Percentiles rank a stretch among this genome's conserved stretches.
Conservation (phyloP, 2,888 invertebrate genomes). For the Drosophila siamana region DNA sequence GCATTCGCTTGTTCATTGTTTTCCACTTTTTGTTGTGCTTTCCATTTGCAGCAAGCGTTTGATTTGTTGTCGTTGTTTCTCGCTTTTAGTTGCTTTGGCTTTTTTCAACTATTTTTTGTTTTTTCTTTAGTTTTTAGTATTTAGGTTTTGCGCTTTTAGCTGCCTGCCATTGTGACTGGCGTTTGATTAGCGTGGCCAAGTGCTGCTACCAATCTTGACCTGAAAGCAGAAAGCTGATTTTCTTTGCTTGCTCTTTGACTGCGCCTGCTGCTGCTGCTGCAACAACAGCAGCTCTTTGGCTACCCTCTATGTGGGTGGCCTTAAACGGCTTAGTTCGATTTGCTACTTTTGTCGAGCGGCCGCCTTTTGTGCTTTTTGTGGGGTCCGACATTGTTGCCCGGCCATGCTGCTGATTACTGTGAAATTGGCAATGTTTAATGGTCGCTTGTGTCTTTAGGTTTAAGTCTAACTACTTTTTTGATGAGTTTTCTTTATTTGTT, state of each 20-base stretch:
- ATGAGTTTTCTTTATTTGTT: constrained; percentile 66
- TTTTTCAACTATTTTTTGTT: not conserved
- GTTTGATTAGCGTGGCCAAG: constrained; percentile 73
- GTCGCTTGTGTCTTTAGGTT: constrained; percentile 53
- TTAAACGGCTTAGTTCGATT: constrained; percentile 73
- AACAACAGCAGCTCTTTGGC: constrained; percentile 38
- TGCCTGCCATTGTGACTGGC: constrained; percentile 41
- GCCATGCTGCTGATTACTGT: constrained; percentile 70
- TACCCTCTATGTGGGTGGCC: constrained; percentile 73
- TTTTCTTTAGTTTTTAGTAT: constrained; percentile 11
- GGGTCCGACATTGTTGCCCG: constrained; percentile 43
- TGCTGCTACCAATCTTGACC: constrained; percentile 65
- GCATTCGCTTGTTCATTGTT: constrained; percentile 74
- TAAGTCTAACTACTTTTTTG: constrained; percentile 68
- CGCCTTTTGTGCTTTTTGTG: constrained; percentile 37
- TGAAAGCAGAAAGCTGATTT: constrained; percentile 54
- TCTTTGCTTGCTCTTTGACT: constrained; percentile 53
- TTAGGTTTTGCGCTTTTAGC: constrained; percentile 42
- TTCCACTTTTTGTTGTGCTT: constrained; percentile 67
- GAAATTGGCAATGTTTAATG: constrained; percentile 79
- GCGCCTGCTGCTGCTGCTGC: constrained; percentile 14
- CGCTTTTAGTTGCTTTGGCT: constrained; percentile 27
- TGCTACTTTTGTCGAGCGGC: constrained; percentile 54
- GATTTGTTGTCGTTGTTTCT: constrained; percentile 63
- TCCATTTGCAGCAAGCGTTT: constrained; percentile 72